Evolutionary conservation across 2,888 invertebrate genomes (phyloP).

Genomic region (Hyposoter didymator): DNA sequence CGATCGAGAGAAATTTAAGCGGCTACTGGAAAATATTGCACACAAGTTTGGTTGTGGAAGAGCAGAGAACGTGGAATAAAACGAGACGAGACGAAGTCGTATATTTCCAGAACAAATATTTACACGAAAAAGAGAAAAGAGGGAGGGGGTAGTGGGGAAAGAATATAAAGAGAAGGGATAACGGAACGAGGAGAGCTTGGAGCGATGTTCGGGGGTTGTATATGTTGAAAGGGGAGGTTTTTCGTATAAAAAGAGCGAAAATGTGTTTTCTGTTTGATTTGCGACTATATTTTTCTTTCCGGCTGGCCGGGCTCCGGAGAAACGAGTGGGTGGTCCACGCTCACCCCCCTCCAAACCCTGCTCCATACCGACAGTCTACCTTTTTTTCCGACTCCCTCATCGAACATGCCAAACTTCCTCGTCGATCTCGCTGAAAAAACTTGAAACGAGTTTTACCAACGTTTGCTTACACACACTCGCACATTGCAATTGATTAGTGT

Average conservation of each 20-base stretch:
- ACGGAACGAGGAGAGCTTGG: slow-evolving; percentile 38
- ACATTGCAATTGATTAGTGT: slow-evolving; percentile 48
- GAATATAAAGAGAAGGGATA: slow-evolving; percentile 29
- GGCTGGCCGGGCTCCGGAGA: slow-evolving; percentile 69
- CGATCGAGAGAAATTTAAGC: slow-evolving; percentile 32
- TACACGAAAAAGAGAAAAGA: slow-evolving; percentile 70
- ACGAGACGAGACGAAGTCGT: slow-evolving; percentile 72
- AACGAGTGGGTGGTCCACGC: slow-evolving; percentile 58
- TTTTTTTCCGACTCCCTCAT: slow-evolving; percentile 20
- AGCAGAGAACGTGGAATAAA: slow-evolving; percentile 49
- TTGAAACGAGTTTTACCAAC: slow-evolving; percentile 61
- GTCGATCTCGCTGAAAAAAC: slow-evolving; percentile 49
- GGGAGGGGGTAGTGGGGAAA: slow-evolving; percentile 36
- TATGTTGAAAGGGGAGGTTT: slow-evolving; percentile 34
- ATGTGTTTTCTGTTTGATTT: slow-evolving; percentile 80
- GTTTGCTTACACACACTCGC: slow-evolving; percentile 37
- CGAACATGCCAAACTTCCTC: slow-evolving; percentile 55
- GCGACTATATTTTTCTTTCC: slow-evolving; percentile 79
- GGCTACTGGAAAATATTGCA: slow-evolving; percentile 20
- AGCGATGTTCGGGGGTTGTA: slow-evolving; percentile 40
- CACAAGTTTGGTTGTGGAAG: slow-evolving; percentile 45
- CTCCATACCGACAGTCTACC: slow-evolving; percentile 20
- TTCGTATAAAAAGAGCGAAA: slow-evolving; percentile 75
- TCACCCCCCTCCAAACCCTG: slow-evolving; percentile 13
- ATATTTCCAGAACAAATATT: slow-evolving; percentile 81